Base-by-base conservation (phyloP, 2,797 vertebrate genomes). In the Sparidentex hasta region DNA sequence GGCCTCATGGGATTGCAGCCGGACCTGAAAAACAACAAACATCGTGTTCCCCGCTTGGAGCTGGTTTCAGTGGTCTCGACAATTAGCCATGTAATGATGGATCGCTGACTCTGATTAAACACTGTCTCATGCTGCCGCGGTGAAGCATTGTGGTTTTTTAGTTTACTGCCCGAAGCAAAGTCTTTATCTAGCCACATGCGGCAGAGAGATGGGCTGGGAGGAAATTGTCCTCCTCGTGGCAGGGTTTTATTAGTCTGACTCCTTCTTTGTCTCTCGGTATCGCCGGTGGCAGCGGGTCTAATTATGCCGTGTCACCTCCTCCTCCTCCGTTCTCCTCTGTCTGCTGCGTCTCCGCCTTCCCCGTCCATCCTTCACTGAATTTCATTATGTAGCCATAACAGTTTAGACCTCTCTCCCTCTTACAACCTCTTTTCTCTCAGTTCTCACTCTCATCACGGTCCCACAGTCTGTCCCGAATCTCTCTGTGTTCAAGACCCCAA, bases 191-290 rank as follows among this genome's bases (percentile, higher is more conserved):
- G 65, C 29, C 50, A 29, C 58, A 78, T 64, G 58, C 13, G 71
- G 71, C 59, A 80, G 70, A 72, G 61, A 52, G 21, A 12, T 9
- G 8, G 20, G 62, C 72, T 66, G 74, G 18, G 11, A 55, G 55
- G 73, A 59, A 67, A 67, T 3, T 50, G 65, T 56, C 65, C 72
- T 81, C 66, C 55, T 80, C 74, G n/a, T 85, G 83, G 76, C 91
- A 90, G 76, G 81, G 54, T 70, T 84, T 84, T 82, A 91, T 92
- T 89, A 86, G 78, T 64, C 62, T 79, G 71, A 81, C 63, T 78
- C 64, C 25, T 70, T 47, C 58, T 85, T 76, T 71, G 71, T 67
- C 4, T 76, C 68, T 74, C 58, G n/a, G 21, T 43, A 33, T 29
- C 27, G 50, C 74, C 13, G 5, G 6, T 69, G 69, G 82, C 61